A percentile compares a stretch with the other conserved stretches of the same genome.
phyloP scores from a whole-genome alignment of 2,888 invertebrate genomes.

The Himalopsyche tibetana region DNA sequence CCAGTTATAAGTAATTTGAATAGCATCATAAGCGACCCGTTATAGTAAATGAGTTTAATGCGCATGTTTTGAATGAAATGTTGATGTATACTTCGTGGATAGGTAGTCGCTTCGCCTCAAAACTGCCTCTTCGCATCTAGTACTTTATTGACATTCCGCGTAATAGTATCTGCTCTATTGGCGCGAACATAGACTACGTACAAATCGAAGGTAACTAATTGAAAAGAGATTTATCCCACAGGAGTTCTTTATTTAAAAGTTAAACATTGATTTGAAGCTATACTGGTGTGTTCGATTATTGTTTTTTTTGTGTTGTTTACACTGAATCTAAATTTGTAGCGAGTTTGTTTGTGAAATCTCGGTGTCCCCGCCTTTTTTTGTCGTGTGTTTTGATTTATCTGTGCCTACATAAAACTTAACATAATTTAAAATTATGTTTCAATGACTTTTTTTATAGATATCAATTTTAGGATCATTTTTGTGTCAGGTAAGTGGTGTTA shows the following conservation, averaged over 20 bases:
- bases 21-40: neutral
- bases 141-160: constrained; percentile 22
- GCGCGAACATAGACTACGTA: neutral
- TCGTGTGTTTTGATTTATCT: neutral
- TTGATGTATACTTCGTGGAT: neutral
- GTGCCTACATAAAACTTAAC: neutral
- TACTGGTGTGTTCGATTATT: neutral
- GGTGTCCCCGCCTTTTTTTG: constrained; percentile 1
- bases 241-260: constrained; percentile 2
- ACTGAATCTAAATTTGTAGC: neutral
- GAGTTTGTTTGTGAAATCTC: neutral
- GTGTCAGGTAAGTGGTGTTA: neutral
- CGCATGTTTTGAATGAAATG: constrained; percentile 12
- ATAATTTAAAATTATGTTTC: neutral
- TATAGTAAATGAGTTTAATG: neutral
- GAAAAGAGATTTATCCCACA: neutral
- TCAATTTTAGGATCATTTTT: neutral
- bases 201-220: constrained; percentile 21
- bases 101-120: neutral
- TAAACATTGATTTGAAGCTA: neutral
- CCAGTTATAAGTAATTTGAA: too few relatives aligned
- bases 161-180: neutral
- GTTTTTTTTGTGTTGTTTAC: constrained; percentile 16
- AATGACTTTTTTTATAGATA: neutral
- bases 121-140: neutral